phyloP scores from a whole-genome alignment of 2,888 invertebrate species.

The Cheilosia pagana region DNA sequence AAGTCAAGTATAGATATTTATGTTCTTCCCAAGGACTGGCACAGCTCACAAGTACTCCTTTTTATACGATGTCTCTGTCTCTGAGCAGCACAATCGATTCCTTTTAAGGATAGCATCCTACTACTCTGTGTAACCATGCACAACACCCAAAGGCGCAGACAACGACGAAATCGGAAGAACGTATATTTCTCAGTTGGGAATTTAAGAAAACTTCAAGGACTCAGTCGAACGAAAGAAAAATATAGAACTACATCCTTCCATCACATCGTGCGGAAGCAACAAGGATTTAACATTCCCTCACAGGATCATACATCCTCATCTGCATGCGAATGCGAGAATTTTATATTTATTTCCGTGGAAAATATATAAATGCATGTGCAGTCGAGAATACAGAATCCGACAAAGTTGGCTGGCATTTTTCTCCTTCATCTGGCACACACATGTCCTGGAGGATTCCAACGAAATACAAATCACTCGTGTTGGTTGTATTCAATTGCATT shows the following conservation, averaged over 20 bases:
- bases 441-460: not conserved
- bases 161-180: slow-evolving; percentile 16
- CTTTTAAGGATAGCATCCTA: not conserved
- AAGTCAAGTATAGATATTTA: slow-evolving; percentile 69
- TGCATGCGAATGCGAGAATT: slow-evolving; percentile 37
- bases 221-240: slow-evolving; percentile 27
- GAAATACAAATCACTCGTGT: slow-evolving; percentile 41
- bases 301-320: slow-evolving; percentile 33
- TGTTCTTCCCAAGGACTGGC: slow-evolving; percentile 48
- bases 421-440: slow-evolving; percentile 6
- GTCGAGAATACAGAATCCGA: slow-evolving; percentile 3
- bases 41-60: slow-evolving; percentile 38
- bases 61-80: slow-evolving; percentile 56
- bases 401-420: slow-evolving; percentile 17
- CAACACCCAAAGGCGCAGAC: slow-evolving; percentile 20
- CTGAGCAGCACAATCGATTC: slow-evolving; percentile 54
- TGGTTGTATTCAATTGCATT: slow-evolving; percentile 54
- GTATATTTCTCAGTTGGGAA: slow-evolving; percentile 26
- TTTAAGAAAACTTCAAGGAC: slow-evolving; percentile 45
- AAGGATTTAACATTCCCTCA: slow-evolving; percentile 16
- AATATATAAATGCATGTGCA: slow-evolving; percentile 37
- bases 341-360: slow-evolving; percentile 50
- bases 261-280: slow-evolving; percentile 18
- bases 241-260: not conserved
- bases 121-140: slow-evolving; percentile 34